Percentiles rank a stretch among this genome's conserved stretches.
These are phyloP conservation scores for Heliornis fulica DNA, from an alignment of 2,113 vertebrate species.

Conservation along the genomic window DNA sequence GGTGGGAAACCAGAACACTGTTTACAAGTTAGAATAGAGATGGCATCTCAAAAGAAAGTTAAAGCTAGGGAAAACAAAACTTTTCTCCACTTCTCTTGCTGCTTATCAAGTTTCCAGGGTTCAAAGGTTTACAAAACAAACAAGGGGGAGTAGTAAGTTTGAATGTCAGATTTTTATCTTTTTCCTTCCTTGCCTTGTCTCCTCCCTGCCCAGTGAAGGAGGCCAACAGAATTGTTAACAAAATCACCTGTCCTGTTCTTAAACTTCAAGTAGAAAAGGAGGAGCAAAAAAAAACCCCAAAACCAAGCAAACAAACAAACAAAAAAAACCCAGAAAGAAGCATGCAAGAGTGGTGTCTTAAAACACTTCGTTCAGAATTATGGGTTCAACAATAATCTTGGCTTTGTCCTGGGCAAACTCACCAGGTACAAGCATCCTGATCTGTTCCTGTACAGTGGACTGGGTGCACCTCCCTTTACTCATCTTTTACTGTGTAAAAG, in stretches of 20 bases:
- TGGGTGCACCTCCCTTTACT: background rate
- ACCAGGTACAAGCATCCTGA: rapidly evolving
- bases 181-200: background rate
- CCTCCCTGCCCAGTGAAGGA: background rate
- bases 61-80: background rate
- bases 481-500: background rate
- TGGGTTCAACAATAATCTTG: too few species aligned
- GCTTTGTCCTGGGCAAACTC: background rate
- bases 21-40: background rate
- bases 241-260: too few species aligned
- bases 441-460: background rate
- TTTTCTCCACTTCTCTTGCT: background rate
- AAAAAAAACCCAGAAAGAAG: background rate
- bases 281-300: too few species aligned
- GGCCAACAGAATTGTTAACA: background rate
- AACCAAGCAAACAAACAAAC: too few species aligned
- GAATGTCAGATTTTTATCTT: background rate
- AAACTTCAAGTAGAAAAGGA: background rate
- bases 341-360: background rate
- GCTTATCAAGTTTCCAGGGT: background rate
- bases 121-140: background rate
- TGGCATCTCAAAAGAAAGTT: background rate
- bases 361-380: background rate
- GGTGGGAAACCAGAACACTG: background rate
- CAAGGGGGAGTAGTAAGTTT: background rate